Evolutionary conservation across 53 echinoderm and acorn worm species (phyloP).

Genomic region (Hippasteria phrygiana): DNA sequence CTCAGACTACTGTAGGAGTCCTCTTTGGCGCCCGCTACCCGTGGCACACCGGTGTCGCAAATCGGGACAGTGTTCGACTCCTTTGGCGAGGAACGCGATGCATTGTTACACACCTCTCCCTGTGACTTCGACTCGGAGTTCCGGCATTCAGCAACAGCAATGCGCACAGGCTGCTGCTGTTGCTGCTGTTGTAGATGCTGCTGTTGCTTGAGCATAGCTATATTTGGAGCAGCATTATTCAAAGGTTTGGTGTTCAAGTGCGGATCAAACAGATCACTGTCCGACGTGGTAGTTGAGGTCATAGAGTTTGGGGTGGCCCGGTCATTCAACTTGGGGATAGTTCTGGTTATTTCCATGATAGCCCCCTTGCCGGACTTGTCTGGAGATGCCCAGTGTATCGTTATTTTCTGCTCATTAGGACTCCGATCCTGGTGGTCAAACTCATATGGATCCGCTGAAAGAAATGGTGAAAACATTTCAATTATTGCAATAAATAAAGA

Average conservation of each 20-base stretch:
- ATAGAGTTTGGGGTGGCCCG: constrained; percentile 87
- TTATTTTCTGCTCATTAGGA: constrained; percentile 92
- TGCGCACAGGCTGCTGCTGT: constrained; percentile 50
- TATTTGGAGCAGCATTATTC: constrained; percentile 25
- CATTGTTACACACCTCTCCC: constrained; percentile 51
- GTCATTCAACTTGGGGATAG: constrained; percentile 84
- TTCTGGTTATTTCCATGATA: constrained; percentile 92
- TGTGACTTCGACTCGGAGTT: constrained; percentile 41
- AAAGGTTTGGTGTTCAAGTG: constrained; percentile 75
- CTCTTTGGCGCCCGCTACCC: constrained; percentile 74
- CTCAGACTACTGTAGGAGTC: constrained; percentile 84
- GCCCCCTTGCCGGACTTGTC: constrained; percentile 85
- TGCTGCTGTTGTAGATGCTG: constrained; percentile 55
- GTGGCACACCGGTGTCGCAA: constrained; percentile 66
- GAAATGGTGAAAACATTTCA: neutral
- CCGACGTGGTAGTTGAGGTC: constrained; percentile 82
- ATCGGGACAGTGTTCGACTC: constrained; percentile 71
- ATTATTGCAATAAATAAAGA: neutral
- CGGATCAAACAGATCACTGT: constrained; percentile 94
- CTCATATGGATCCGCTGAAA: constrained; percentile 87
- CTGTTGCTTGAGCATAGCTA: constrained; percentile 61
- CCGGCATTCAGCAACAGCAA: constrained; percentile 47
- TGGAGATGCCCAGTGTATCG: constrained; percentile 90
- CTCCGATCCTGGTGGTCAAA: constrained; percentile 81
- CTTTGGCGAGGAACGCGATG: constrained; percentile 40